Conservation (phyloP, 92 coral and sea anemone genomes). For the Phymanthus crucifer region DNA sequence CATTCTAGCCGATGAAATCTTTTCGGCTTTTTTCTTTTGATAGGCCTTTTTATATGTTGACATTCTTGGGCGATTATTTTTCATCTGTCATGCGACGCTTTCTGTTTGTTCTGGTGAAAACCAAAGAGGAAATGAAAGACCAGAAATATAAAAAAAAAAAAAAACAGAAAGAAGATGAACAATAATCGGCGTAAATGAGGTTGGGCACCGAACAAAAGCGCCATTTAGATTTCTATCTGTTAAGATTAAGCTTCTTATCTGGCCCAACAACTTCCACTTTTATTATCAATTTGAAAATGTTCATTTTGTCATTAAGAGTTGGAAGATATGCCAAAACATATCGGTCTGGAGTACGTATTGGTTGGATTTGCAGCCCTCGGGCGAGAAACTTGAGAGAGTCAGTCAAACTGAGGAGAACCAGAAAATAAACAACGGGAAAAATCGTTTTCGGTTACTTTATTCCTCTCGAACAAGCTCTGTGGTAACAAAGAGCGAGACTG, state of each 20-base stretch:
- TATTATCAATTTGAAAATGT: slow-evolving; percentile 8
- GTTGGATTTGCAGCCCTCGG: not conserved
- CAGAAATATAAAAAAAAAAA: no score
- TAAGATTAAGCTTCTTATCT: not conserved
- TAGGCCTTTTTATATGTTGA: not conserved
- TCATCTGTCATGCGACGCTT: not conserved
- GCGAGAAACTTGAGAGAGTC: not conserved
- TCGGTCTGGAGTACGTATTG: not conserved
- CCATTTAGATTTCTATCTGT: not conserved
- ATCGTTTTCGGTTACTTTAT: no score
- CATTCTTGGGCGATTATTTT: not conserved
- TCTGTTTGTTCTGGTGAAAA: no score
- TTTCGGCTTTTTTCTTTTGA: not conserved
- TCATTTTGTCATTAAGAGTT: not conserved
- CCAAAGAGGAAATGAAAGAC: no score
- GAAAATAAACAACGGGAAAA: no score
- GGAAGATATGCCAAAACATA: not conserved
- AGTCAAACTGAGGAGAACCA: no score
- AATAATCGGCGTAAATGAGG: not conserved
- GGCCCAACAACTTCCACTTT: not conserved
- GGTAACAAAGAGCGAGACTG: no score
- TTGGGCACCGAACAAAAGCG: not conserved
- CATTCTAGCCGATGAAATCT: no score
- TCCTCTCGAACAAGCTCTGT: no score
- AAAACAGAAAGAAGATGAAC: not conserved